Evolutionary conservation across 2,888 invertebrate genomes (phyloP), one percentile per base, ranked within the genome.

Genomic region (Oegoconia quadripuncta): DNA sequence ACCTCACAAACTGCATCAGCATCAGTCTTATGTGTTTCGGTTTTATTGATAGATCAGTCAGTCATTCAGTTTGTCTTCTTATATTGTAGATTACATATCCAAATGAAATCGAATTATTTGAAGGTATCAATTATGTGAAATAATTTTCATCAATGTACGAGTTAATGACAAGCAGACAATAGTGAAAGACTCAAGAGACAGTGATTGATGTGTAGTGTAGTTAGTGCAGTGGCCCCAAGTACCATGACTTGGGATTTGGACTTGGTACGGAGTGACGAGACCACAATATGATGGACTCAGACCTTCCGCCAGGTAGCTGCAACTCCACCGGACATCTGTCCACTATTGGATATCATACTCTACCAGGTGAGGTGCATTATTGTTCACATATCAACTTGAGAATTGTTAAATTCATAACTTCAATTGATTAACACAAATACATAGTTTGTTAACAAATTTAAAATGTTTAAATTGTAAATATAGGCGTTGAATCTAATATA

Each of bases 321-420:
- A 88, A 86, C 60, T 88, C 88, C 52, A 88, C 88, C 29, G 88
- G 88, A 57, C 88, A 88, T 56, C 63, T 88, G 70, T 88, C 88
- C 72, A 84, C 84, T 3, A 78, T 88, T 45, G 88, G 88, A 68
- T 87, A 83, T 59, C 81, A 86, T 52, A 76, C 75, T 37, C 52
- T 77, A 53, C 84, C 86, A 46, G 83, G 88, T 75, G 43, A 67
- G 68, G 56, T 29, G 16, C 22, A 22, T 31, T 12, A n/a, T n/a
- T n/a, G n/a, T n/a, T n/a, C n/a, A 20, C 3, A 20, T 6, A 20
- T 20, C 7, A 20, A 20, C 20, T 20, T 13, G 29, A 8, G 35
- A 22, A 12, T 27, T 9, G 18, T 25, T 41, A 41, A 17, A 20
- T 14, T n/a, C 13, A 26, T 18, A 3, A 23, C 5, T 23, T 23